Evolutionary conservation across 2,888 invertebrate species (phyloP).

Genomic region (Podotricha telesiphe): DNA sequence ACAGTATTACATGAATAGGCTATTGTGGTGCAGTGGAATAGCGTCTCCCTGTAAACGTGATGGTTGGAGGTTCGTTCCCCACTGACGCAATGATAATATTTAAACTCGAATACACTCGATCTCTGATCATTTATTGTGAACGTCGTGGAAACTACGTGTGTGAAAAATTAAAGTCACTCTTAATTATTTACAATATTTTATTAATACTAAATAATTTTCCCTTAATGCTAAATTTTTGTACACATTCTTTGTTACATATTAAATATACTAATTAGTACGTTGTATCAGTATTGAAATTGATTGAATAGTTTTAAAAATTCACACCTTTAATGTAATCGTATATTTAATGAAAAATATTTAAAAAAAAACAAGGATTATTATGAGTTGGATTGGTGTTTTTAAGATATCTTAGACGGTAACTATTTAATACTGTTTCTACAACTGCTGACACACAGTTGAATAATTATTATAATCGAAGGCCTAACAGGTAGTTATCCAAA

Average conservation of each 20-base stretch:
- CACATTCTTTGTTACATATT: conserved; percentile 65
- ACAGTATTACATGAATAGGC: no score
- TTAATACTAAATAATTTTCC: conserved; percentile 66
- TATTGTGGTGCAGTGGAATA: no score
- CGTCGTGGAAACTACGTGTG: no score
- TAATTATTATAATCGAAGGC: conserved; percentile 21
- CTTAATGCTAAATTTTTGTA: conserved; percentile 74
- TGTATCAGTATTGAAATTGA: not conserved
- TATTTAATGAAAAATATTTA: not conserved
- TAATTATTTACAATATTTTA: conserved; percentile 71
- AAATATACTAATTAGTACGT: conserved; percentile 52
- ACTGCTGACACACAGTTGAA: conserved; percentile 15
- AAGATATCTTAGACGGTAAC: conserved; percentile 32
- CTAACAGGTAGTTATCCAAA: conserved; percentile 36
- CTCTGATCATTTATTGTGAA: no score
- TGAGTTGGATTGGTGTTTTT: not conserved
- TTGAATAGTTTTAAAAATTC: not conserved
- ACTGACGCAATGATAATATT: no score
- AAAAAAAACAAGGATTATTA: not conserved
- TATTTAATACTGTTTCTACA: conserved; percentile 37
- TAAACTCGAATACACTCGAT: no score
- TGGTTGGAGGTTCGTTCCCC: not conserved
- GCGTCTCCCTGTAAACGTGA: no score
- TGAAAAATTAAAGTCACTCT: conserved; percentile 38
- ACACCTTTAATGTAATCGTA: not conserved